Evolutionary conservation across 2,888 invertebrate genomes (phyloP).

Genomic region (Nomada ferruginata): DNA sequence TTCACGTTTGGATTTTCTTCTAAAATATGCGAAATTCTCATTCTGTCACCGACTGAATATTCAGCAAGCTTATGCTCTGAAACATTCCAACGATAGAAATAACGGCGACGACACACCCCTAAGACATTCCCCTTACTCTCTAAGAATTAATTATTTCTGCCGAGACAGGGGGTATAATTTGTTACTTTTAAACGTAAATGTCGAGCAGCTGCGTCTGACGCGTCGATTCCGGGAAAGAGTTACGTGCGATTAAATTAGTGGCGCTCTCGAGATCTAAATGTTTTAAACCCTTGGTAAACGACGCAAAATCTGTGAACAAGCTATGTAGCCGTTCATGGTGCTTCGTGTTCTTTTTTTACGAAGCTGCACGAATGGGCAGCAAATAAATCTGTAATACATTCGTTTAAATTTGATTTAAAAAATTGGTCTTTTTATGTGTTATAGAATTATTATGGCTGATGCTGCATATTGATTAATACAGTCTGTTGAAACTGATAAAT

Average conservation of each 20-base stretch:
- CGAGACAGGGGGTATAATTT: conserved; percentile 32
- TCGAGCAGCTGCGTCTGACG: conserved; percentile 49
- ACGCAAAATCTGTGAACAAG: conserved; percentile 7
- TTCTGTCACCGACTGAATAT: neutral
- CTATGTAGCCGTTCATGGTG: neutral
- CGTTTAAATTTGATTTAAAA: too few species aligned
- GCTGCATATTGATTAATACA: too few species aligned
- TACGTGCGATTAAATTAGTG: conserved; percentile 39
- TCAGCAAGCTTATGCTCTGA: neutral
- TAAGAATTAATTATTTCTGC: conserved; percentile 39
- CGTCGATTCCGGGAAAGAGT: conserved; percentile 36
- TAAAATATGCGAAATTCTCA: neutral
- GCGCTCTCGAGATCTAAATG: conserved; percentile 17
- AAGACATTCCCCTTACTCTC: conserved; percentile 2
- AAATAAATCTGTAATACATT: too few species aligned
- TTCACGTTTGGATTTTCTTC: too few species aligned
- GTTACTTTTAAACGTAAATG: conserved; percentile 42
- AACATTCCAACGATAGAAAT: neutral
- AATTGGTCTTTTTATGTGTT: too few species aligned
- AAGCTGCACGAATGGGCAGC: neutral
- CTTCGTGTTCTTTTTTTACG: neutral
- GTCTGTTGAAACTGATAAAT: too few species aligned
- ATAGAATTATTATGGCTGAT: too few species aligned
- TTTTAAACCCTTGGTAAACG: neutral
- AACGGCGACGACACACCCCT: too few species aligned